These are phyloP conservation scores for Lepidothrix coronata DNA, from an alignment of 2,113 vertebrate genomes.

Conservation along the genomic window DNA sequence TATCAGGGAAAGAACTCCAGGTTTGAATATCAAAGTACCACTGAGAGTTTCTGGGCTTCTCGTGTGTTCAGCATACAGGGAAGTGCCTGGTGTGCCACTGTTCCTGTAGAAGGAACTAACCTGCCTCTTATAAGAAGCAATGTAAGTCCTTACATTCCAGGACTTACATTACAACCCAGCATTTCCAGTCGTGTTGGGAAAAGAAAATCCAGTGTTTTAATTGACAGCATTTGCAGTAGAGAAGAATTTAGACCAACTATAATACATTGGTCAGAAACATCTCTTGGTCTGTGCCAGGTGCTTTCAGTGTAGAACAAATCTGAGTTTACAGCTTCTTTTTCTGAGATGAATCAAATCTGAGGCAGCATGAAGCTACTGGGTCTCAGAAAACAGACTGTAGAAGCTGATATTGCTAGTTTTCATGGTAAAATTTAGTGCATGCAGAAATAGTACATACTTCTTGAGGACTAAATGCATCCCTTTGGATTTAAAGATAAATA, in stretches of 20 bases:
- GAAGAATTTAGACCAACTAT: not conserved
- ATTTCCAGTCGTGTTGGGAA: not conserved
- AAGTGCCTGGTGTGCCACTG: not conserved
- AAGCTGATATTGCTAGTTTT: not conserved
- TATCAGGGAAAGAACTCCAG: not conserved
- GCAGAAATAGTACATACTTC: not conserved
- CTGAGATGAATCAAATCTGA: not conserved
- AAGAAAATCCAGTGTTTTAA: not conserved
- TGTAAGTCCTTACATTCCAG: not conserved
- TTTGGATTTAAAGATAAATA: not conserved
- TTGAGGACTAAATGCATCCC: not conserved
- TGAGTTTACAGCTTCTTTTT: not conserved
- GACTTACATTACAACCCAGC: not conserved
- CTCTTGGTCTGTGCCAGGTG: not conserved
- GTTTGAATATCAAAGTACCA: not conserved
- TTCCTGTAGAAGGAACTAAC: not conserved
- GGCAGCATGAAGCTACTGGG: not conserved
- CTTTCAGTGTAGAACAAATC: not conserved
- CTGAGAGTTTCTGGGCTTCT: not conserved
- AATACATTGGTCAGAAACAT: not conserved
- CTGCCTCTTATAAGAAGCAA: not conserved
- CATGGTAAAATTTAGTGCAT: not conserved
- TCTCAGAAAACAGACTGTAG: conserved; percentile 6
- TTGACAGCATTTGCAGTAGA: not conserved
- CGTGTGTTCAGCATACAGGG: not conserved